Conservation (phyloP, 2,888 invertebrate genomes). For the Acleris emargana region DNA sequence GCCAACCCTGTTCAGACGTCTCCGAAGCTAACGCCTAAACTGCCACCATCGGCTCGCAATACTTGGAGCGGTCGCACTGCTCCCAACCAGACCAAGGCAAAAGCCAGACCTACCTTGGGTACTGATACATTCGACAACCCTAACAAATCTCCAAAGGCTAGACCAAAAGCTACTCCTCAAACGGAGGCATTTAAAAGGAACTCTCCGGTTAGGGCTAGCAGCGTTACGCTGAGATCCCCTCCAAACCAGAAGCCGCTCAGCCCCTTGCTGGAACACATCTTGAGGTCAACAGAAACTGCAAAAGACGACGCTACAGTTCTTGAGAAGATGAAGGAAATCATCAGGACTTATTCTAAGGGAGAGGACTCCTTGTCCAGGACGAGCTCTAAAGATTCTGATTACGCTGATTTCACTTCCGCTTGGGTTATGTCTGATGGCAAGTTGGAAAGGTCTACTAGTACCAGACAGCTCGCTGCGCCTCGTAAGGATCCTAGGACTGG, state of each 20-base stretch:
- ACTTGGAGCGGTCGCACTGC: constrained; percentile 89
- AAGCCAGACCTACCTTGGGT: constrained; percentile 69
- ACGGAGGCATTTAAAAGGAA: constrained; percentile 80
- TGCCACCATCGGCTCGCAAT: constrained; percentile 83
- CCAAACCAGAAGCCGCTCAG: constrained; percentile 85
- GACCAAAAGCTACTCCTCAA: constrained; percentile 60
- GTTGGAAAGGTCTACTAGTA: constrained; percentile 84
- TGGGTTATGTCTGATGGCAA: constrained; percentile 90
- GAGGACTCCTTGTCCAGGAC: constrained; percentile 76
- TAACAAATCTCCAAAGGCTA: constrained; percentile 85
- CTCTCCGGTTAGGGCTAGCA: constrained; percentile 76
- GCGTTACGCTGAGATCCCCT: constrained; percentile 80
- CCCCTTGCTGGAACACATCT: constrained; percentile 88
- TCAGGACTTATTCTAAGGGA: constrained; percentile 75
- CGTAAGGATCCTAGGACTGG: constrained; percentile 75
- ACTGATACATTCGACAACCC: constrained; percentile 78
- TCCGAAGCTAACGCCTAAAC: constrained; percentile 67
- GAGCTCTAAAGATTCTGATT: constrained; percentile 83
- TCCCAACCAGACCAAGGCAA: constrained; percentile 67
- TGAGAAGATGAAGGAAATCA: constrained; percentile 88
- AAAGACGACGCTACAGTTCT: constrained; percentile 89
- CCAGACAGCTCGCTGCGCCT: constrained; percentile 75
- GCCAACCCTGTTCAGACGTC: constrained; percentile 68
- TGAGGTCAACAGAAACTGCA: constrained; percentile 88
- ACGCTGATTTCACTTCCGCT: constrained; percentile 87